Evolutionary conservation across 2,797 vertebrate species (phyloP).

Genomic region (Mormyrops attenuatus): DNA sequence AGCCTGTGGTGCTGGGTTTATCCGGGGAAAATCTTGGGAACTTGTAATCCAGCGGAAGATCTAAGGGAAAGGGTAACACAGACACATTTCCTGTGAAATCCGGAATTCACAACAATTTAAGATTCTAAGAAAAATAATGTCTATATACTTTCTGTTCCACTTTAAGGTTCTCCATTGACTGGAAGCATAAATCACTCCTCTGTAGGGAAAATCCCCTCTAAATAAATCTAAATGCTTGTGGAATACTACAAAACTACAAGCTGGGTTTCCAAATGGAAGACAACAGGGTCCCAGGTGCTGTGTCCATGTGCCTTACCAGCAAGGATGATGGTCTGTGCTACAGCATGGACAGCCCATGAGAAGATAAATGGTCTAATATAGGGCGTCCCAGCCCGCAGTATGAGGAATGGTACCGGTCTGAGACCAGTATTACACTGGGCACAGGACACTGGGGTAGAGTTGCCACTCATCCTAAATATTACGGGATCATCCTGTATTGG

Average conservation of each 20-base stretch:
- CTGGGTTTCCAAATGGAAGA: neutral
- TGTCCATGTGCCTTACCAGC: neutral
- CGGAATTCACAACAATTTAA: neutral
- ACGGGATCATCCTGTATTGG: neutral
- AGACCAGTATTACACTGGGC: neutral
- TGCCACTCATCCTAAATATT: neutral
- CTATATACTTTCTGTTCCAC: neutral
- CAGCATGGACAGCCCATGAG: neutral
- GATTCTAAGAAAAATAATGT: neutral
- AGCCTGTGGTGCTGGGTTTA: slow-evolving; percentile 76
- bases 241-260: neutral
- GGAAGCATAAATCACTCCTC: neutral
- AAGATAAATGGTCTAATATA: neutral
- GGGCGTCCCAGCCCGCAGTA: neutral
- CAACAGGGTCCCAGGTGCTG: neutral
- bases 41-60: slow-evolving; percentile 88
- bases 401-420: neutral
- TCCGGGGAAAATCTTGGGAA: slow-evolving; percentile 82
- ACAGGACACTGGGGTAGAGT: neutral
- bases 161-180: neutral
- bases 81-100: neutral
- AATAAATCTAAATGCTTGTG: neutral
- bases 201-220: neutral
- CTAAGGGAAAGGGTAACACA: slow-evolving; percentile 55
- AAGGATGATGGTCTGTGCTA: neutral